Percentiles rank a stretch among this genome's conserved stretches.
Evolutionary conservation across 2,113 vertebrate species (phyloP).

Genomic region (Crocuta crocuta): DNA sequence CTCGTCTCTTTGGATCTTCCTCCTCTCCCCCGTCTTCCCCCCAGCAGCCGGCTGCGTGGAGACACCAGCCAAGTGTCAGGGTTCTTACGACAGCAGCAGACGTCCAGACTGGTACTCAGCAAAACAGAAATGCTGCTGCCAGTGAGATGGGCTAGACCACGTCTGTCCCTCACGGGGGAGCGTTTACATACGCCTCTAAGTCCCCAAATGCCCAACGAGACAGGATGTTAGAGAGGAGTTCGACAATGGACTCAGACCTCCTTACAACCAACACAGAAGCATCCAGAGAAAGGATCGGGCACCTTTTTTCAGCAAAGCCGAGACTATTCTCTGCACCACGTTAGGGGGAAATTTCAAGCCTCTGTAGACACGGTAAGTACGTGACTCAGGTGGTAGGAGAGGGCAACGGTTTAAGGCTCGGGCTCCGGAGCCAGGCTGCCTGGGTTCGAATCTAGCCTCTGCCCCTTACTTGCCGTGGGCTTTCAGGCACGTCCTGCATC

Average conservation of each 20-base stretch:
- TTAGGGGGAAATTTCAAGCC: neutral
- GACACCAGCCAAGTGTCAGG: rapidly evolving
- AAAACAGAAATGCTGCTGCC: rapidly evolving
- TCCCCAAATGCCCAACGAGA: neutral
- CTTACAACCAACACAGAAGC: neutral
- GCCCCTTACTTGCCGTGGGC: no score
- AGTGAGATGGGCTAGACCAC: rapidly evolving
- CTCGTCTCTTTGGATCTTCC: rapidly evolving
- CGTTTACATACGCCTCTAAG: rapidly evolving
- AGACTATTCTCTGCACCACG: neutral
- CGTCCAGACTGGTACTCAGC: rapidly evolving
- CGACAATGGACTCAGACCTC: neutral
- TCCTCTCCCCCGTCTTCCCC: rapidly evolving
- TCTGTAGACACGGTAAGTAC: neutral
- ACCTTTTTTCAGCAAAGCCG: neutral
- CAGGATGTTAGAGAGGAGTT: rapidly evolving
- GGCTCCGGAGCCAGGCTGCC: neutral
- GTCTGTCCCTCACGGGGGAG: neutral
- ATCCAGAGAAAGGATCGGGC: rapidly evolving
- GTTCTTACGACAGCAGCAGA: rapidly evolving
- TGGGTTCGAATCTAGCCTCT: neutral
- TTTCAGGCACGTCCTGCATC: rapidly evolving
- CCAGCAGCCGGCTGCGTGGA: rapidly evolving
- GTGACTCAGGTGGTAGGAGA: neutral
- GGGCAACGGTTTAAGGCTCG: neutral